Percentiles rank a stretch among this genome's conserved stretches.
These are phyloP conservation scores for Porites lobata DNA, from an alignment of 92 coral and sea anemone species.

Conservation along the genomic window DNA sequence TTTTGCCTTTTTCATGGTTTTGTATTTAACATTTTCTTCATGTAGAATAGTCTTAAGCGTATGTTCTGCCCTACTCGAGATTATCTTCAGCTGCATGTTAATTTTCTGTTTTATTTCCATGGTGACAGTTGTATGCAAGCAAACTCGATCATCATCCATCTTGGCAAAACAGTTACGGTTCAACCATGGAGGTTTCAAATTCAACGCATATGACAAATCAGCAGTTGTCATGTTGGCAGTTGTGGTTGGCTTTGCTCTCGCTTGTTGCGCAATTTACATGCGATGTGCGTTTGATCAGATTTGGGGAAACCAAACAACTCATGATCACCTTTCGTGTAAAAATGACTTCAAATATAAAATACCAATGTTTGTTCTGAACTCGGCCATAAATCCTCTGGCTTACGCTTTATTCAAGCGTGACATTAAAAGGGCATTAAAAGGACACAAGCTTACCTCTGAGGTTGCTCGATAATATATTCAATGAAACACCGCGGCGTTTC, in stretches of 20 bases:
- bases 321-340: too few species aligned
- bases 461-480: too few species aligned
- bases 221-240: not conserved
- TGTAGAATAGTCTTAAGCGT: too few species aligned
- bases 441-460: not conserved
- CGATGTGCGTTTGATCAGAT: not conserved
- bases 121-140: not conserved
- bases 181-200: not conserved
- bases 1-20: not conserved
- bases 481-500: too few species aligned
- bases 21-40: too few species aligned
- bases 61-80: too few species aligned
- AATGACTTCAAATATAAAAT: not conserved
- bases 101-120: not conserved
- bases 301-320: too few species aligned
- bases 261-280: not conserved
- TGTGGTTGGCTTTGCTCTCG: not conserved
- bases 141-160: not conserved
- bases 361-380: not conserved
- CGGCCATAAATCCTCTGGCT: not conserved
- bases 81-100: too few species aligned
- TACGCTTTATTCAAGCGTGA: not conserved
- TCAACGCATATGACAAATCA: not conserved
- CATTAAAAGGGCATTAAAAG: not conserved
- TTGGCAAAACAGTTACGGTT: not conserved